These are phyloP conservation scores for Drosophila birchii DNA, from an alignment of 2,888 invertebrate species.

Conservation along the genomic window DNA sequence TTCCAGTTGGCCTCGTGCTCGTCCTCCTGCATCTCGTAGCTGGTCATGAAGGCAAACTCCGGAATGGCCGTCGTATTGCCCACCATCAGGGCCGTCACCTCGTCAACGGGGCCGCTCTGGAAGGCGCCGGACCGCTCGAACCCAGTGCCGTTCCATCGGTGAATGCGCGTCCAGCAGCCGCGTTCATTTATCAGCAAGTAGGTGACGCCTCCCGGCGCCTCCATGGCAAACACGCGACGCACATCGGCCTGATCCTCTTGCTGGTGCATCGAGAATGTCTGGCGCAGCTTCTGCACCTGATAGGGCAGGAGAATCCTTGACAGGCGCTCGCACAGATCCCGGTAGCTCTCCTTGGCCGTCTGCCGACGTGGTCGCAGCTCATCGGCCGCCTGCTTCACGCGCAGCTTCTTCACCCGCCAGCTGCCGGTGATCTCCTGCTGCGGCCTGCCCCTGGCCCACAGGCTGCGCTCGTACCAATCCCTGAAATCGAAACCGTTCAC, in stretches of 20 bases:
- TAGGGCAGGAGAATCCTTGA: slow-evolving; percentile 52
- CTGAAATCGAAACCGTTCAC: slow-evolving; percentile 84
- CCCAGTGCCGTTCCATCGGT: slow-evolving; percentile 82
- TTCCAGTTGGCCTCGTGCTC: slow-evolving; percentile 42
- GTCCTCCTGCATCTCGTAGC: slow-evolving; percentile 53
- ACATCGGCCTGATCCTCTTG: slow-evolving; percentile 32
- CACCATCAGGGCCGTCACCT: slow-evolving; percentile 81
- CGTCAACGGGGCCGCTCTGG: slow-evolving; percentile 85
- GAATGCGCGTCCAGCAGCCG: slow-evolving; percentile 85
- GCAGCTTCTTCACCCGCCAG: slow-evolving; percentile 83
- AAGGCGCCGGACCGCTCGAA: slow-evolving; percentile 77
- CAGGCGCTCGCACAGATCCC: slow-evolving; percentile 65
- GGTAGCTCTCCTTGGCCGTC: slow-evolving; percentile 30
- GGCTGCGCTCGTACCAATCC: slow-evolving; percentile 84
- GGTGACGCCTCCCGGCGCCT: slow-evolving; percentile 20
- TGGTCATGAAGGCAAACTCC: slow-evolving; percentile 84
- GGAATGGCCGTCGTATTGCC: slow-evolving; percentile 47
- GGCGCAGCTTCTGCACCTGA: slow-evolving; percentile 85
- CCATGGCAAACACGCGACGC: slow-evolving; percentile 56
- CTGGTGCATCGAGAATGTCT: slow-evolving; percentile 43
- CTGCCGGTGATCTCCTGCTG: slow-evolving; percentile 85
- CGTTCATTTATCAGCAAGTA: slow-evolving; percentile 79
- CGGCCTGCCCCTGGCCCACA: slow-evolving; percentile 78
- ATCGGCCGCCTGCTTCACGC: slow-evolving; percentile 46
- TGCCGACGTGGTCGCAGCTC: slow-evolving; percentile 52